Evolutionary conservation across 2,888 invertebrate genomes (phyloP).

Genomic region (Gari tellinella): DNA sequence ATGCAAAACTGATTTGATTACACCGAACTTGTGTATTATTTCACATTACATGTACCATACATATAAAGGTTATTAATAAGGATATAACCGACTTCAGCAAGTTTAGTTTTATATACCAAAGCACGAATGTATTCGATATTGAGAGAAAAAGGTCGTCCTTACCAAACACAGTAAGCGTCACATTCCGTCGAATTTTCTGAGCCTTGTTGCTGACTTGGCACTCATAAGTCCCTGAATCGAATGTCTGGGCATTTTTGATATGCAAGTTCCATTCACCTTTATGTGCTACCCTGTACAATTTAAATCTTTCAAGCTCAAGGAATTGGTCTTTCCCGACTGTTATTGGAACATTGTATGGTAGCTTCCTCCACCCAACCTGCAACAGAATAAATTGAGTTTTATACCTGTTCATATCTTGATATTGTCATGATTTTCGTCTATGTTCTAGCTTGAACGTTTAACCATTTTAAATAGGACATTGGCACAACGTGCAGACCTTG

Average conservation of each 20-base stretch:
- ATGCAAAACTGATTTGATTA: no score
- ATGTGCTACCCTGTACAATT: conserved; percentile 41
- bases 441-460: no score
- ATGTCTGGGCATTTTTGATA: conserved; percentile 59
- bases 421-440: no score
- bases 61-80: no score
- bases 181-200: conserved; percentile 43
- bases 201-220: conserved; percentile 58
- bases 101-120: neutral
- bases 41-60: no score
- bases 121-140: neutral
- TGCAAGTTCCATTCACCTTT: conserved; percentile 55
- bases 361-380: conserved; percentile 58
- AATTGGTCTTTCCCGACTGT: conserved; percentile 52
- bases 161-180: conserved; percentile 61
- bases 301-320: conserved; percentile 50
- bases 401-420: no score
- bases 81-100: neutral
- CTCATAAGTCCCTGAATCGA: conserved; percentile 60
- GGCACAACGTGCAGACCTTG: no score
- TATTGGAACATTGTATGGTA: conserved; percentile 57
- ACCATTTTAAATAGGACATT: no score
- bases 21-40: no score
- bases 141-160: conserved; percentile 5
- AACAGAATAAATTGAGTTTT: no score